Conservation (phyloP, 2,113 vertebrate genomes). For the Gnathonemus longibarbis region DNA sequence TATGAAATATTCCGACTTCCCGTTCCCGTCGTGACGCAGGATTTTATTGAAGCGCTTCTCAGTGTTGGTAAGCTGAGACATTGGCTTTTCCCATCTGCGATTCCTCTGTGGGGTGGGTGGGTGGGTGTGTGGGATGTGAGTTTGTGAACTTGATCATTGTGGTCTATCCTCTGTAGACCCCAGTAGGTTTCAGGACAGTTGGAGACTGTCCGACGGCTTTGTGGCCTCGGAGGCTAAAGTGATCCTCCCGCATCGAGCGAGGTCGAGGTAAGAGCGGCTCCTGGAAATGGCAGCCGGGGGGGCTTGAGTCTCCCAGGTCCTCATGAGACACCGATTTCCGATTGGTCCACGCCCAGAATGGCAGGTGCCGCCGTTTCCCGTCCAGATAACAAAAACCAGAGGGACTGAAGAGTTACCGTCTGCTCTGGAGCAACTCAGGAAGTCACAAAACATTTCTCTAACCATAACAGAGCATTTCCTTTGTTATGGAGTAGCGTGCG, state of each 20-base stretch:
- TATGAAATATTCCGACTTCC: slow-evolving; percentile 96
- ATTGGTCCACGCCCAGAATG: not conserved
- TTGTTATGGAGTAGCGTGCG: not conserved
- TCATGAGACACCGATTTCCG: too few species aligned
- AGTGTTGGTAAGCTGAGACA: slow-evolving; percentile 79
- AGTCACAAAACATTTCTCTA: not conserved
- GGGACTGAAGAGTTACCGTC: not conserved
- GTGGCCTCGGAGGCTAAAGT: slow-evolving; percentile 95
- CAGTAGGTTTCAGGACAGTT: slow-evolving; percentile 87
- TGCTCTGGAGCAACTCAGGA: not conserved
- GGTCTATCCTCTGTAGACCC: slow-evolving; percentile 64
- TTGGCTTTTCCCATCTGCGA: not conserved
- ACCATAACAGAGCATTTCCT: not conserved
- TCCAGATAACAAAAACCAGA: not conserved
- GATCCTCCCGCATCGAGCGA: slow-evolving; percentile 85
- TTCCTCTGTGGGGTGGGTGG: not conserved
- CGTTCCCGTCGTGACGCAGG: slow-evolving; percentile 81
- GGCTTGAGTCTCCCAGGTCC: not conserved
- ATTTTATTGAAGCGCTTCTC: slow-evolving; percentile 88
- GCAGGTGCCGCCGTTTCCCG: not conserved
- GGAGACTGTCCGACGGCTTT: slow-evolving; percentile 95
- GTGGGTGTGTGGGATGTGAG: not conserved
- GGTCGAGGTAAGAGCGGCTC: slow-evolving; percentile 71
- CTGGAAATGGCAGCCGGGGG: not conserved
- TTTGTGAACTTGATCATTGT: not conserved